Conservation (phyloP, 1,140 invertebrate species). For the Platyscapa corneri region DNA sequence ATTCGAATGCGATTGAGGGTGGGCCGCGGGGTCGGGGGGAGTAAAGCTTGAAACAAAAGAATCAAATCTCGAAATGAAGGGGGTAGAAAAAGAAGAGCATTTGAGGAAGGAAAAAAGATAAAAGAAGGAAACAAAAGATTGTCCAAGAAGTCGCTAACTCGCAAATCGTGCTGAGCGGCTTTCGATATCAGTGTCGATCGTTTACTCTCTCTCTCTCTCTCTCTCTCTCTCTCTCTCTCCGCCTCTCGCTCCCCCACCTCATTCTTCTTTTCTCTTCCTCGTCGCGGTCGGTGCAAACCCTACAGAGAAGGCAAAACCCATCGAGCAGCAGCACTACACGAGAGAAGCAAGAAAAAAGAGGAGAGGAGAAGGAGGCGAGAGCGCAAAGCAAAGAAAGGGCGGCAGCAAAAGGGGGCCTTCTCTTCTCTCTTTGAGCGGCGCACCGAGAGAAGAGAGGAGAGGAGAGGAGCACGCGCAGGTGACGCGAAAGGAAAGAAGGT, state of each 20-base stretch:
- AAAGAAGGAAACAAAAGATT: slow-evolving; percentile 27
- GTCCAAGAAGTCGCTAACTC: slow-evolving; percentile 50
- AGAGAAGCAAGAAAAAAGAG: slow-evolving; percentile 4
- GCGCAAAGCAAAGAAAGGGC: slow-evolving; percentile 33
- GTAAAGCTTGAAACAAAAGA: slow-evolving; percentile 37
- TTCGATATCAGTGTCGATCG: slow-evolving; percentile 69
- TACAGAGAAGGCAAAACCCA: neutral
- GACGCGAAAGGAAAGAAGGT: slow-evolving; percentile 57
- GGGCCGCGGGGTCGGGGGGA: neutral
- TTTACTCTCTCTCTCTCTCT: slow-evolving; percentile 41
- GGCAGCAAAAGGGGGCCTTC: neutral
- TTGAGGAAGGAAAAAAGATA: slow-evolving; percentile 28
- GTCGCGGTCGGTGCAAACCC: neutral
- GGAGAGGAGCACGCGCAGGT: slow-evolving; percentile 41
- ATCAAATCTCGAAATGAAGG: slow-evolving; percentile 41
- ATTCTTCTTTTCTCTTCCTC: neutral
- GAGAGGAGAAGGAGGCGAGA: slow-evolving; percentile 24
- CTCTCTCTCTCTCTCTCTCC: slow-evolving; percentile 19
- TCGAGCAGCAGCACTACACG: neutral
- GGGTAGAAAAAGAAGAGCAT: neutral
- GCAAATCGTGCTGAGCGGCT: slow-evolving; percentile 58
- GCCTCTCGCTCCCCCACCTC: neutral
- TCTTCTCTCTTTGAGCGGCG: slow-evolving; percentile 5
- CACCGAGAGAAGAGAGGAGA: slow-evolving; percentile 24
- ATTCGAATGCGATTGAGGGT: neutral